phyloP scores from a whole-genome alignment of 2,888 invertebrate species.

The Augiades crinisus region DNA sequence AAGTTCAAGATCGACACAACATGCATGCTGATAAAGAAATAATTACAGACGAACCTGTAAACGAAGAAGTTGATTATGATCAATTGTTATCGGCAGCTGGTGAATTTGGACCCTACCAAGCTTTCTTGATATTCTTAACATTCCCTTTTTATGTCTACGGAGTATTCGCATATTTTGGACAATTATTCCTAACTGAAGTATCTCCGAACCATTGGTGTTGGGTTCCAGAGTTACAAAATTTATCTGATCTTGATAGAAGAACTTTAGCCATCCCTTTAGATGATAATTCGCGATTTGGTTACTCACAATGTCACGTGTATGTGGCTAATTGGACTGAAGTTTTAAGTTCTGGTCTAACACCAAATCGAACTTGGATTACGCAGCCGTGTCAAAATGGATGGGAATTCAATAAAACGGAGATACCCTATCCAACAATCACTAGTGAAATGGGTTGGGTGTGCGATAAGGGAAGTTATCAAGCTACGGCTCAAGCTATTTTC shows the following conservation, averaged over 20 bases:
- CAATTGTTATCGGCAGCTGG: slow-evolving; percentile 53
- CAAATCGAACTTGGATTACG: slow-evolving; percentile 45
- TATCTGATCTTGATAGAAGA: slow-evolving; percentile 49
- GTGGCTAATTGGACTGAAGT: slow-evolving; percentile 56
- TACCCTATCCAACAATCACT: slow-evolving; percentile 58
- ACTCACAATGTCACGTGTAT: slow-evolving; percentile 54
- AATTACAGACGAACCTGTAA: background rate
- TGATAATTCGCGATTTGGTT: slow-evolving; percentile 44
- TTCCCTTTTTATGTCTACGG: slow-evolving; percentile 57
- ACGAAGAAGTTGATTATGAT: slow-evolving; percentile 47
- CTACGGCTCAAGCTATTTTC: slow-evolving; percentile 57
- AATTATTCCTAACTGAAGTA: slow-evolving; percentile 57
- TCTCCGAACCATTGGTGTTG: slow-evolving; percentile 61
- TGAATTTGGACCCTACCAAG: slow-evolving; percentile 56
- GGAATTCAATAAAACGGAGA: slow-evolving; percentile 62
- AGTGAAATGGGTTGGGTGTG: slow-evolving; percentile 65
- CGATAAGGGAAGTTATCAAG: slow-evolving; percentile 56
- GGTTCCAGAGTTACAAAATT: slow-evolving; percentile 55
- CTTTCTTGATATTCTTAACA: slow-evolving; percentile 47
- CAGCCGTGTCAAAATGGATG: slow-evolving; percentile 53
- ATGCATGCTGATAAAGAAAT: background rate
- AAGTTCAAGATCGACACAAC: background rate
- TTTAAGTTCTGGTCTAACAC: slow-evolving; percentile 37
- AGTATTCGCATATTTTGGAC: slow-evolving; percentile 52
- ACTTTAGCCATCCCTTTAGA: slow-evolving; percentile 51